Evolutionary conservation across 2,113 vertebrate genomes (phyloP), one percentile per base, ranked within the genome.

Genomic region (Phrynosoma platyrhinos): DNA sequence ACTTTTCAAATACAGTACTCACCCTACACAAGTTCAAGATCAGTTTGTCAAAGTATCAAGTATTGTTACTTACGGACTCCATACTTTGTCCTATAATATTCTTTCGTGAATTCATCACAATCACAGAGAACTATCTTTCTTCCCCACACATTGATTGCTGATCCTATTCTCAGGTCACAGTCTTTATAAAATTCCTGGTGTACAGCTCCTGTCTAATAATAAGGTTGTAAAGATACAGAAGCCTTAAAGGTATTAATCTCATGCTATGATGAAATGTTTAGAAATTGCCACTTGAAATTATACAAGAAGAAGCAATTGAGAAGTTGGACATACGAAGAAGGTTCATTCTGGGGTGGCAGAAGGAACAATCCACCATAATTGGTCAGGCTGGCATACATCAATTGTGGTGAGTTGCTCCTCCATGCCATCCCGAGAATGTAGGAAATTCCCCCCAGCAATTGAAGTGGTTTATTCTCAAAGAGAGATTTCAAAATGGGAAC

Each of bases 101-200:
- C 93, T 96, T 98, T 98, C 52, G 98, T 99, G 95, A 98, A 99
- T 92, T 98, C 96, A 95, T 99, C 98, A 92, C 99, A 99, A 92
- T 98, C 98, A 79, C 97, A 96, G 90, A 99, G 92, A 27, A 97
- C 80, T 64, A 99, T 93, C 86, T 93, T 97, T 86, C 99, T 96
- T 93, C 98, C 99, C 98, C 98, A 99, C 77, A 98, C 97, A 79
- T 98, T 99, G 95, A 99, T 96, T 89, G 96, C 92, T 25, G 94
- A 86, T 62, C 99, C 99, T 80, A 99, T 77, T 42, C 89, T 95
- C 93, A 99, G 96, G 95, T 99, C 98, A 91, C 87, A 91, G 88
- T 99, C 98, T 94, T 95, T 98, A 92, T 99, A 99, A 95, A 98
- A 98, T 6, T 98, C 97, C 53, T 95, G 97, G 4, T 94, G 89